Evolutionary conservation across 2,888 invertebrate species (phyloP), one percentile per base, ranked within the genome.

Genomic region (Hirtodrosophila confusa): DNA sequence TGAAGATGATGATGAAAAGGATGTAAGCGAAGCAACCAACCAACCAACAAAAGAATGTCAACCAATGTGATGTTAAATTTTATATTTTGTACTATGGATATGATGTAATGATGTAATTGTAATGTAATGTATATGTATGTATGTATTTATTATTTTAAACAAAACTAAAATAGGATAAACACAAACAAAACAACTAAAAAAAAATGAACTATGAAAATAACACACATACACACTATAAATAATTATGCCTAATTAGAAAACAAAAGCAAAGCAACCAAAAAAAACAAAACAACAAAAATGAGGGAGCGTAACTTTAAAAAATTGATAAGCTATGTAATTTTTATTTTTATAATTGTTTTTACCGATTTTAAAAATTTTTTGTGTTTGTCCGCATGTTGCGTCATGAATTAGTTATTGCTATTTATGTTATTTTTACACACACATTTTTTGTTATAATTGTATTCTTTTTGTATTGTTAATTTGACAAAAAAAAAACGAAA

Each of bases 41-140:
- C 82, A 82, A 88, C 82, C 88, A 83, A 82, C 82, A 83, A 83
- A 88, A 83, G 88, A 88, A 88, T 86, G 83, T 83, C 88, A 83
- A 83, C 88, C 83, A 83, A 83, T 83, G 83, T 83, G 83, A 83
- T 83, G 83, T 83, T 83, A 86, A 83, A 83, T 86, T 88, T 83
- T 83, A 83, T 86, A 88, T 83, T 88, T 83, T 82, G 86, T 82
- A 82, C 82, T 82, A 82, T 85, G 82, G 80, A 82, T 80, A 80
- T 86, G 80, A 80, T 86, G 85, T 79, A 85, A 80, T 86, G 80
- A 80, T 86, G 85, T 79, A 85, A 78, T 65, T 82, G 83, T 82
- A 82, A 88, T 80, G 68, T 67, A 69, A 63, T 75, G 66, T 79
- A 67, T 80, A 73, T 86, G 71, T 85, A 71, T 79, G 71, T 83